Percentiles rank a stretch among this genome's conserved stretches.
Evolutionary conservation across 2,797 vertebrate genomes (phyloP).

Genomic region (Alcedo quadribrachys): DNA sequence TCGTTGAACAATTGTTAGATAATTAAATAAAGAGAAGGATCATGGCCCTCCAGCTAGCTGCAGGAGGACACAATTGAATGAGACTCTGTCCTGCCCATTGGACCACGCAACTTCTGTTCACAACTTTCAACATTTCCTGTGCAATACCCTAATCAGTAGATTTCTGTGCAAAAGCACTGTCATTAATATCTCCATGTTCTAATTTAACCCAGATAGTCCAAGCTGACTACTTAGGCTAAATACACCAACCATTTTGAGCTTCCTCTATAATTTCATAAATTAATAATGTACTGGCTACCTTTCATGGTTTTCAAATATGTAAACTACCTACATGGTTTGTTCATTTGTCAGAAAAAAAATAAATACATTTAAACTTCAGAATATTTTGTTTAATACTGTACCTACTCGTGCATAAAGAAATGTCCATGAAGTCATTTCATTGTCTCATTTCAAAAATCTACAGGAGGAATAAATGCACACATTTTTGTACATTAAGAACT

Average conservation of each 20-base stretch:
- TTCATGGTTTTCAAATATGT: not conserved
- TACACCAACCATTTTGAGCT: fast-evolving
- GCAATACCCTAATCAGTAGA: not conserved
- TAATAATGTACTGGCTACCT: not conserved
- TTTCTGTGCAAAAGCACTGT: not conserved
- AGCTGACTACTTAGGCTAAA: not conserved
- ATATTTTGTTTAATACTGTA: not conserved
- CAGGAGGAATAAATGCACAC: not conserved
- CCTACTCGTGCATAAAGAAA: not conserved
- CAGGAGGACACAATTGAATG: not conserved
- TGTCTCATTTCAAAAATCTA: not conserved
- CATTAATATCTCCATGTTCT: not conserved
- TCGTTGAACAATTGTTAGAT: not conserved
- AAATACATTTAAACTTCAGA: not conserved
- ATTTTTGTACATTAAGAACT: not conserved
- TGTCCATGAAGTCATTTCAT: not conserved
- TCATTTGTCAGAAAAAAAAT: not conserved
- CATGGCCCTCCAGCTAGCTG: fast-evolving
- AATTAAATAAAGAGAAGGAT: not conserved
- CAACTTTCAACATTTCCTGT: not conserved
- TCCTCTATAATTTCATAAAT: not conserved
- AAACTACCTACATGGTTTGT: not conserved
- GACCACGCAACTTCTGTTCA: not conserved
- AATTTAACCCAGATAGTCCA: not conserved
- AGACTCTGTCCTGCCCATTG: not conserved